Percentiles rank a stretch among this genome's conserved stretches.
These are phyloP conservation scores for Zootermopsis nevadensis DNA, from an alignment of 2,888 invertebrate genomes.

Conservation along the genomic window DNA sequence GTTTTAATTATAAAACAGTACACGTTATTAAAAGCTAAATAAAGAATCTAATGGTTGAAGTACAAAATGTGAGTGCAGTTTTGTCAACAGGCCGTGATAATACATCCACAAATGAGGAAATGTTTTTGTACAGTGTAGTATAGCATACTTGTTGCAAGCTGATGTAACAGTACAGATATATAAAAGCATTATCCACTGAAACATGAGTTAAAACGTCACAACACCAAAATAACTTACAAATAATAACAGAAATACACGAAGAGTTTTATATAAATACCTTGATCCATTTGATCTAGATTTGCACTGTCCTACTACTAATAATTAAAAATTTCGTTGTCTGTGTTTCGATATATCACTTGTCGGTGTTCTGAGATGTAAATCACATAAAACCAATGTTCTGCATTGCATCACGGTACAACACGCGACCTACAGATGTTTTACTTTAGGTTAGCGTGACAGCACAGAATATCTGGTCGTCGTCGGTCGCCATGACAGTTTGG, in stretches of 20 bases:
- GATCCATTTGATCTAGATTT: conserved; percentile 36
- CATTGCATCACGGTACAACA: background rate
- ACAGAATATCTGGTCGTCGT: conserved; percentile 25
- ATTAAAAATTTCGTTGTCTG: conserved; percentile 31
- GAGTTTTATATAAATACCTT: conserved; percentile 36
- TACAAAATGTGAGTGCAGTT: background rate
- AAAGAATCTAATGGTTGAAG: background rate
- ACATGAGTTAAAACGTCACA: conserved; percentile 26
- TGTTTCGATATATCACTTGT: background rate
- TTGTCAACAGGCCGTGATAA: background rate
- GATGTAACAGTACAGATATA: conserved; percentile 23
- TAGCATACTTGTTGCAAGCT: conserved; percentile 17
- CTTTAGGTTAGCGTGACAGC: conserved; percentile 22
- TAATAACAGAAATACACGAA: conserved; percentile 27
- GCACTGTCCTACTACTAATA: conserved; percentile 31
- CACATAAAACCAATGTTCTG: background rate
- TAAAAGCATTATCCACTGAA: conserved; percentile 9
- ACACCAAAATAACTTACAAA: conserved; percentile 31
- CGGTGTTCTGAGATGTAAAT: background rate
- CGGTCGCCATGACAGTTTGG: conserved; percentile 40
- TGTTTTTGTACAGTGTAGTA: conserved; percentile 18
- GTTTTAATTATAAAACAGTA: background rate
- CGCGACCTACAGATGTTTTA: conserved; percentile 5
- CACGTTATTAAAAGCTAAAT: background rate
- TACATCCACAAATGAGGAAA: background rate